Percentiles rank a stretch among this genome's conserved stretches.
Conservation (phyloP, 2,888 invertebrate genomes). For the Cabera pusaria region DNA sequence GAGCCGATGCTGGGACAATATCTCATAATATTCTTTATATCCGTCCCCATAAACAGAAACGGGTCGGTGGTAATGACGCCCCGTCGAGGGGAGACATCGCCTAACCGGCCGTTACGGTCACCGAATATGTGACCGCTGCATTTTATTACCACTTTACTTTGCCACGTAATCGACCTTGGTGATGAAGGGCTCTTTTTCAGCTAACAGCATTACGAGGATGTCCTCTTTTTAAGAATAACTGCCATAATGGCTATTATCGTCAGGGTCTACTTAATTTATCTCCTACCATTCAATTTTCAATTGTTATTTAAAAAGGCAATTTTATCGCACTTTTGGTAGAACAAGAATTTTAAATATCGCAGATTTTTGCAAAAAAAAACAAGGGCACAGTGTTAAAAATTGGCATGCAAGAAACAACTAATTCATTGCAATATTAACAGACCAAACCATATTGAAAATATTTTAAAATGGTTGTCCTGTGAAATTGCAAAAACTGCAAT, state of each 20-base stretch:
- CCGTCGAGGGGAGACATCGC: conserved; percentile 68
- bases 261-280: too few species aligned
- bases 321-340: too few species aligned
- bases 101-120: conserved; percentile 78
- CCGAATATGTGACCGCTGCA: conserved; percentile 82
- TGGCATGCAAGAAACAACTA: neutral
- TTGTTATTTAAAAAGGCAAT: too few species aligned
- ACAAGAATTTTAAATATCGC: too few species aligned
- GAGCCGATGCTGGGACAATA: conserved; percentile 72
- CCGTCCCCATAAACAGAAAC: conserved; percentile 79
- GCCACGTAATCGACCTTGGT: conserved; percentile 81
- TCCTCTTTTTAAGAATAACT: conserved; percentile 7
- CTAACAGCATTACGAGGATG: conserved; percentile 59
- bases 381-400: too few species aligned
- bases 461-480: conserved; percentile 23
- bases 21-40: conserved; percentile 82
- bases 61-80: conserved; percentile 77
- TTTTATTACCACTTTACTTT: conserved; percentile 82
- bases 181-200: conserved; percentile 74
- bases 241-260: too few species aligned
- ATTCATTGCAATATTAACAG: neutral
- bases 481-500: conserved; percentile 26
- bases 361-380: too few species aligned
- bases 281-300: too few species aligned
- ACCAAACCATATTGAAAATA: conserved; percentile 1